Percentiles rank a stretch among this genome's conserved stretches.
phyloP scores from a whole-genome alignment of 2,113 vertebrate genomes.

The Grus americana region DNA sequence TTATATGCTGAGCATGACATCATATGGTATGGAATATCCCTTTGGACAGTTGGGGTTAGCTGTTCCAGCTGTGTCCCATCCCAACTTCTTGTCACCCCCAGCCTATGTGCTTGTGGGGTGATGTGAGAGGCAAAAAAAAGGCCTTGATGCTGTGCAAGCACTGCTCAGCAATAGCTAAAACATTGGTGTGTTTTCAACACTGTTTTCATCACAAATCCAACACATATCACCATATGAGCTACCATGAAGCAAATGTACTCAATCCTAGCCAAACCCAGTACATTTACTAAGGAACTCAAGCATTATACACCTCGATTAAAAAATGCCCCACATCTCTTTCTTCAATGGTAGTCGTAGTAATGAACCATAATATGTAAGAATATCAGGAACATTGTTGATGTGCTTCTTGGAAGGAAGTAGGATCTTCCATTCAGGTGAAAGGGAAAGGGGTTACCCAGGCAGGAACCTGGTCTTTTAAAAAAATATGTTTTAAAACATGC shows the following conservation, averaged over 20 bases:
- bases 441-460: too few relatives aligned
- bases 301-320: background rate
- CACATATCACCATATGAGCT: background rate
- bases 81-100: background rate
- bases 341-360: background rate
- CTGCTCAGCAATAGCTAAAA: background rate
- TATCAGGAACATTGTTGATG: too few relatives aligned
- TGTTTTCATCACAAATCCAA: background rate
- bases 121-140: background rate
- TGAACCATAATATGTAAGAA: too few relatives aligned
- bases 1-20: too few relatives aligned
- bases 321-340: background rate
- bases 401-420: too few relatives aligned
- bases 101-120: accelerated
- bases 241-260: background rate
- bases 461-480: too few relatives aligned
- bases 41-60: too few relatives aligned
- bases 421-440: too few relatives aligned
- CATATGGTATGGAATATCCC: too few relatives aligned
- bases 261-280: background rate
- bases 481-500: too few relatives aligned
- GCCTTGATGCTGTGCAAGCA: background rate
- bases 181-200: background rate
- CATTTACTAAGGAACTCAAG: background rate
- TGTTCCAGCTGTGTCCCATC: background rate